phyloP scores from a whole-genome alignment of 2,888 invertebrate genomes.

The Sinotaia quadrata region DNA sequence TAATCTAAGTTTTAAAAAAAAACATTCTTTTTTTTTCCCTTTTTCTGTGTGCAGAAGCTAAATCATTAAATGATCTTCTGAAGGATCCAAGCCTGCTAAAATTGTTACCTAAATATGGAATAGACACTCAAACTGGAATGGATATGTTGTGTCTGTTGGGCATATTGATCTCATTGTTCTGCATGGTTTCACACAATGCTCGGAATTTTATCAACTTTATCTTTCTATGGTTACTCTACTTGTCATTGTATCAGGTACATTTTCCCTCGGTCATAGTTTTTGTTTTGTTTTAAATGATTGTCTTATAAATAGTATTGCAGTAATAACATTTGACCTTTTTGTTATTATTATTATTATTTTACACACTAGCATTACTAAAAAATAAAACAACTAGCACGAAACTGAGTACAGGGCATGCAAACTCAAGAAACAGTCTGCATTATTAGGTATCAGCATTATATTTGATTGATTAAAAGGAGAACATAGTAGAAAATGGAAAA shows the following conservation, averaged over 20 bases:
- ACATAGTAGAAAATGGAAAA: too few relatives aligned
- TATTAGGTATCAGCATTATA: too few relatives aligned
- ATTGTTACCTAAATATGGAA: constrained; percentile 79
- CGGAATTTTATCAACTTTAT: constrained; percentile 77
- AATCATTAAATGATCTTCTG: constrained; percentile 57
- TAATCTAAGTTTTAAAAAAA: not conserved
- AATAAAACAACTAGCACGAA: too few relatives aligned
- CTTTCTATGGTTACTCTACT: constrained; percentile 81
- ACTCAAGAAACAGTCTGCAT: too few relatives aligned
- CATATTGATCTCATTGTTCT: constrained; percentile 79
- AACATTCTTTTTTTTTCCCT: not conserved
- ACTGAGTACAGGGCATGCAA: too few relatives aligned
- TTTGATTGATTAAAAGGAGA: too few relatives aligned
- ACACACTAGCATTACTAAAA: too few relatives aligned
- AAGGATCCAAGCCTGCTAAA: constrained; percentile 79
- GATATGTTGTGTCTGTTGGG: constrained; percentile 80
- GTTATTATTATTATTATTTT: too few relatives aligned
- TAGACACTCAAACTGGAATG: constrained; percentile 80
- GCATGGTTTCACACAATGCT: constrained; percentile 73
- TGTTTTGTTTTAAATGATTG: not conserved
- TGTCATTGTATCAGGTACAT: constrained; percentile 79
- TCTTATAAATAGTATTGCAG: not conserved
- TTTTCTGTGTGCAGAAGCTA: constrained; percentile 41
- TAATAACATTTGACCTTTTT: not conserved
- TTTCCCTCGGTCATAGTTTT: not conserved